Evolutionary conservation across 2,888 invertebrate genomes (phyloP).

Genomic region (Oeneis ivallda): DNA sequence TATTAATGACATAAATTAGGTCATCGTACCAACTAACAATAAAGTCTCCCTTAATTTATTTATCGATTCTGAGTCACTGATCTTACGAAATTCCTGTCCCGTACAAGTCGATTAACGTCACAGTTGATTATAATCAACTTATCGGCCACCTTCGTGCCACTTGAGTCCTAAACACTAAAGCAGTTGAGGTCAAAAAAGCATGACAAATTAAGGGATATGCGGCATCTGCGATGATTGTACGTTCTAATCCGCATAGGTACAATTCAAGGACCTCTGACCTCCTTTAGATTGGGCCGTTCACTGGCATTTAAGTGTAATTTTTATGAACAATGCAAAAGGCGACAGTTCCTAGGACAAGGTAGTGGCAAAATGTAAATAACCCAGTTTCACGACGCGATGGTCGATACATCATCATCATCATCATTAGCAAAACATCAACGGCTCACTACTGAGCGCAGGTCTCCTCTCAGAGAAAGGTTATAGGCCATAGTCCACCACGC

Average conservation of each 20-base stretch:
- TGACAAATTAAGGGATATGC: neutral
- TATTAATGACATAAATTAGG: neutral
- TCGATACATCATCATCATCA: no score
- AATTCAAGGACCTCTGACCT: slow-evolving; percentile 38
- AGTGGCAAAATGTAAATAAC: neutral
- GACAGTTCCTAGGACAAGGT: slow-evolving; percentile 8
- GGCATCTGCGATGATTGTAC: slow-evolving; percentile 22
- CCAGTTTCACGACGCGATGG: neutral
- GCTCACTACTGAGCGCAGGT: no score
- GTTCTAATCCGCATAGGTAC: slow-evolving; percentile 33
- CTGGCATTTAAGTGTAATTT: slow-evolving; percentile 33
- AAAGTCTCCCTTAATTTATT: slow-evolving; percentile 5
- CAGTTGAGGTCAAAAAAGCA: slow-evolving; percentile 21
- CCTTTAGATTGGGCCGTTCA: slow-evolving; percentile 34
- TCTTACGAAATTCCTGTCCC: slow-evolving; percentile 10
- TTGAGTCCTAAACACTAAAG: slow-evolving; percentile 6
- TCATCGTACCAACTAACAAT: slow-evolving; percentile 4
- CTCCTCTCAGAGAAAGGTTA: no score
- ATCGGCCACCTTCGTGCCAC: slow-evolving; percentile 3
- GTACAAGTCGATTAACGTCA: slow-evolving; percentile 5
- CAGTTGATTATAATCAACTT: slow-evolving; percentile 12
- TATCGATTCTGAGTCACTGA: slow-evolving; percentile 13
- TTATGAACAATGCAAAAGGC: slow-evolving; percentile 31
- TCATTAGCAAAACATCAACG: no score
- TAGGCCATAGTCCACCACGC: no score